Evolutionary conservation across 2,888 invertebrate species (phyloP).

Genomic region (Lapara coniferarum): DNA sequence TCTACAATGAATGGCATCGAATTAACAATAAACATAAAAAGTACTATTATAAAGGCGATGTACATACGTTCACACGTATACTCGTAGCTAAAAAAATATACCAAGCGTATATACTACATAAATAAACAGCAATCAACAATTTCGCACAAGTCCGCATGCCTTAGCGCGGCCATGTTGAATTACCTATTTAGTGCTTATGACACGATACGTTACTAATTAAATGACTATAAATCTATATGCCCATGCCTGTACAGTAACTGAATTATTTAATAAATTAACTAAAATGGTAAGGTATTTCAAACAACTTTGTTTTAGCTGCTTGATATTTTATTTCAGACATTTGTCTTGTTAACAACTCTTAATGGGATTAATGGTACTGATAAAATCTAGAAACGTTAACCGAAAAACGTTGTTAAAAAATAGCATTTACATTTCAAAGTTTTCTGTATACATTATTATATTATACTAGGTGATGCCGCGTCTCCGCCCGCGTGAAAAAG

Average conservation of each 20-base stretch:
- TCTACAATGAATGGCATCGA: too few species aligned
- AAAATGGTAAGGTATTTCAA: constrained; percentile 9
- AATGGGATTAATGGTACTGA: neutral
- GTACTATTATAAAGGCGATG: too few species aligned
- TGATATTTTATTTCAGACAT: constrained; percentile 2
- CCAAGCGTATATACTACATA: neutral
- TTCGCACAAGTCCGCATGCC: constrained; percentile 3
- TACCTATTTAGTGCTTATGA: constrained; percentile 8
- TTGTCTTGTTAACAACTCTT: constrained; percentile 3
- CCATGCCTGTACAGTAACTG: constrained; percentile 21
- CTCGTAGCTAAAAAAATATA: too few species aligned
- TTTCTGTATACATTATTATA: too few species aligned
- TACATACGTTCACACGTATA: too few species aligned
- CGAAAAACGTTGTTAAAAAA: too few species aligned
- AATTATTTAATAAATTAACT: constrained; percentile 12
- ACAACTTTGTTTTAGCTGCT: neutral
- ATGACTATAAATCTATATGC: constrained; percentile 29
- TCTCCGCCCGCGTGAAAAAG: too few species aligned
- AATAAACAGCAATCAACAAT: neutral
- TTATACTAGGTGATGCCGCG: too few species aligned
- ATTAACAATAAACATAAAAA: too few species aligned
- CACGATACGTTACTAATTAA: constrained; percentile 26
- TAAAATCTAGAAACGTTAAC: too few species aligned
- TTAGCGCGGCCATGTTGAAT: neutral
- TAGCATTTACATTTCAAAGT: too few species aligned